Evolutionary conservation across 2,888 invertebrate species (phyloP), one percentile per base, ranked within the genome.

Genomic region (Dicyrtoma fusca): DNA sequence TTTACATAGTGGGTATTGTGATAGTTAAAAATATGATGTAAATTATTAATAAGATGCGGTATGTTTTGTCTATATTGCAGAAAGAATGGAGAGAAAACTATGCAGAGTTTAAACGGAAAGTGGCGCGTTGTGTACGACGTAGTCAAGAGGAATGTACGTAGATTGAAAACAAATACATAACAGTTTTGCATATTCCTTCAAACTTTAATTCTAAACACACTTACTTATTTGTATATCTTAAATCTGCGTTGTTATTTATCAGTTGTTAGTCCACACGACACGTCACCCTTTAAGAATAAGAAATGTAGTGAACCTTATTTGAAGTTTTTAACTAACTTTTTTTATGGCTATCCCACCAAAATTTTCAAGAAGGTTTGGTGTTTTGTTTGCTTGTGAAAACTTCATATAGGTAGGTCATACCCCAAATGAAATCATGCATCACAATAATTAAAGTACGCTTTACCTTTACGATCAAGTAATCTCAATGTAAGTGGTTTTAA

Each of bases 81-180:
- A 98, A 98, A 91, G 96, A 97, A 89, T 97, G 97, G 95, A 90
- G 97, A 86, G 97, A 97, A 87, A 91, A 94, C 86, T 95, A 94
- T 87, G 88, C 91, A 85, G 96, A 95, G 87, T 98, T 97, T 88
- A 97, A 96, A 88, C 90, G 94, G 87, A 95, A 94, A 89, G 97
- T 98, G 83, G 95, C 96, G 82, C 90, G 92, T 86, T 97, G 96
- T 88, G 97, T 98, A 85, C 90, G 97, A 87, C 95, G 94, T 89
- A 97, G 97, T 89, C 97, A 97, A 89, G 97, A 98, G 86, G 94
- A 95, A 88, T 93, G 93, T 89, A 91, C 92, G 90, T 93, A 92
- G 57, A 64, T 63, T 45, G 23, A 63, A 71, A 34, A 68, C 11
- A 34, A 44, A 63, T 42, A 13, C 19, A 49, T 26, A 53, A 63